These are phyloP conservation scores for Anolis sagrei DNA, from an alignment of 2,113 vertebrate genomes.

Conservation along the genomic window DNA sequence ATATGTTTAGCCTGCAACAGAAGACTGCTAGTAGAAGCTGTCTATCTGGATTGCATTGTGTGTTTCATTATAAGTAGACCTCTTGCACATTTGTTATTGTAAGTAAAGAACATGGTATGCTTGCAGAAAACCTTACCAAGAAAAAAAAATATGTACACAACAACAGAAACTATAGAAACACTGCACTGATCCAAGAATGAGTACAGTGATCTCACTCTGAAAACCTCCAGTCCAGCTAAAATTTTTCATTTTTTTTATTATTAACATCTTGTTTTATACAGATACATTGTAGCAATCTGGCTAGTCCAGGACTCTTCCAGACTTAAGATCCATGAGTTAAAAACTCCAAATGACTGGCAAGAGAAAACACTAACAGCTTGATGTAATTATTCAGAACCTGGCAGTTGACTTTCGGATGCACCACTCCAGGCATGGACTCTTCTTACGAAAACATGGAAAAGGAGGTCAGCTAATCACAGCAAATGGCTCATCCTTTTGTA, in stretches of 20 bases:
- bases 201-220: conserved; percentile 27
- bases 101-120: conserved; percentile 55
- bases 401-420: conserved; percentile 4
- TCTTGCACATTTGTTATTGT: conserved; percentile 55
- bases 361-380: background rate
- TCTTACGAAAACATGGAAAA: conserved; percentile 22
- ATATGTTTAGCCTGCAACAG: background rate
- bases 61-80: background rate
- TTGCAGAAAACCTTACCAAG: conserved; percentile 55
- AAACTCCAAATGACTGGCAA: conserved; percentile 28
- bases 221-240: conserved; percentile 32
- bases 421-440: background rate
- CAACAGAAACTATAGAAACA: conserved; percentile 50
- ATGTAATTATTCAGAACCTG: conserved; percentile 1
- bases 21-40: background rate
- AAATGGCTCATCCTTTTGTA: background rate
- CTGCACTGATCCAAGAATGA: conserved; percentile 35
- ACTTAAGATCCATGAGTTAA: conserved; percentile 11
- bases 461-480: background rate
- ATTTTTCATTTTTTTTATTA: background rate
- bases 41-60: background rate
- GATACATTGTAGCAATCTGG: conserved; percentile 5
- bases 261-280: conserved; percentile 39
- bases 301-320: background rate
- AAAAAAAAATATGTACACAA: conserved; percentile 34